These are phyloP conservation scores for Tenthredo amoena DNA, from an alignment of 2,888 invertebrate genomes.

Conservation along the genomic window DNA sequence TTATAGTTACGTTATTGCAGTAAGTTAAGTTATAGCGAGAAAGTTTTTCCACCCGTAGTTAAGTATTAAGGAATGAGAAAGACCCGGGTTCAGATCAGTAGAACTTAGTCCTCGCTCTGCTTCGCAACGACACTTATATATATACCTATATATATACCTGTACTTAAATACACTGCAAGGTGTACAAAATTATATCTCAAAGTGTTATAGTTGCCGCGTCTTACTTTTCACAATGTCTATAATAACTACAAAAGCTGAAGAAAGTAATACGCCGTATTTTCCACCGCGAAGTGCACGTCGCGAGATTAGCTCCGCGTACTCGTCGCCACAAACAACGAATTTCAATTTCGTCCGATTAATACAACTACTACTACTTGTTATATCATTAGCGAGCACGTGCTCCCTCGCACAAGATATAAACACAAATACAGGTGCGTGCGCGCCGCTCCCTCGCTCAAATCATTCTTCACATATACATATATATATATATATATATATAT, in stretches of 20 bases:
- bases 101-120: constrained; percentile 15
- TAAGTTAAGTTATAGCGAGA: background rate
- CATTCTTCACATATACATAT: background rate
- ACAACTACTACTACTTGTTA: constrained; percentile 1
- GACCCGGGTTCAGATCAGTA: constrained; percentile 1
- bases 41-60: constrained; percentile 13
- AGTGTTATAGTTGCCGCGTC: background rate
- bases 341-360: background rate
- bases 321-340: background rate
- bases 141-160: background rate
- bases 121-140: constrained; percentile 4
- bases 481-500: background rate
- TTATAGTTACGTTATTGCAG: constrained; percentile 3
- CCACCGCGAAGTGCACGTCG: background rate
- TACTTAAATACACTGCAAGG: background rate
- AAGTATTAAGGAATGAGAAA: constrained; percentile 6
- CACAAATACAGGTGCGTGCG: constrained; percentile 52
- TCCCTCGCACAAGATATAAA: constrained; percentile 50
- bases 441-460: background rate
- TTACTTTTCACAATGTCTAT: background rate
- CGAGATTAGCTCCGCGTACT: background rate
- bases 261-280: background rate
- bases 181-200: background rate
- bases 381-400: constrained; percentile 47
- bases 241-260: background rate